Percentiles rank a stretch among this genome's conserved stretches.
Evolutionary conservation across 1,140 invertebrate species (phyloP).

Genomic region (Cydia amplana): DNA sequence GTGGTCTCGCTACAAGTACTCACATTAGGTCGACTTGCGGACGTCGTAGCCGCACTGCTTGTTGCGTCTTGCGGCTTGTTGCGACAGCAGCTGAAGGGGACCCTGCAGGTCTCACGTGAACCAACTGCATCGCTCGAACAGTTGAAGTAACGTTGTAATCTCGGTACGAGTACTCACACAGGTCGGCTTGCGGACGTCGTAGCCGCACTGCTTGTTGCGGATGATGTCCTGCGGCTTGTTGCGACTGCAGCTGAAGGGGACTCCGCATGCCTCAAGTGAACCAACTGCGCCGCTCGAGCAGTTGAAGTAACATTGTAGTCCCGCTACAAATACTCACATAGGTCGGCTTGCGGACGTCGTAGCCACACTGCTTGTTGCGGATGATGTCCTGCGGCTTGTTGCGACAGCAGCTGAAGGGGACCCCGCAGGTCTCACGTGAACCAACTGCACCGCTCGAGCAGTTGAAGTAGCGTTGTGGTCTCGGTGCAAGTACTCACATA

Average conservation of each 20-base stretch:
- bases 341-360: conserved; percentile 92
- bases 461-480: too few relatives aligned
- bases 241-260: conserved; percentile 60
- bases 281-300: too few relatives aligned
- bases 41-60: conserved; percentile 95
- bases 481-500: conserved; percentile 86
- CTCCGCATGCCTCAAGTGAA: background rate
- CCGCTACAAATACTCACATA: conserved; percentile 87
- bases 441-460: too few relatives aligned
- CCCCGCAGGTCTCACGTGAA: too few relatives aligned
- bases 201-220: conserved; percentile 88
- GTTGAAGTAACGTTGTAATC: background rate
- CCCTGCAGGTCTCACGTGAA: conserved; percentile 71
- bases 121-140: conserved; percentile 88
- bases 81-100: background rate
- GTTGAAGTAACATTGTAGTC: background rate
- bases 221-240: background rate
- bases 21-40: conserved; percentile 91
- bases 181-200: conserved; percentile 92
- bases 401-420: conserved; percentile 90
- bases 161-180: conserved; percentile 85
- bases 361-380: conserved; percentile 90
- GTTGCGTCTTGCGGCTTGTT: conserved; percentile 1
- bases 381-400: conserved; percentile 87
- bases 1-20: conserved; percentile 76